Conservation (phyloP, 2,797 vertebrate genomes). For the Rhincodon typus region DNA sequence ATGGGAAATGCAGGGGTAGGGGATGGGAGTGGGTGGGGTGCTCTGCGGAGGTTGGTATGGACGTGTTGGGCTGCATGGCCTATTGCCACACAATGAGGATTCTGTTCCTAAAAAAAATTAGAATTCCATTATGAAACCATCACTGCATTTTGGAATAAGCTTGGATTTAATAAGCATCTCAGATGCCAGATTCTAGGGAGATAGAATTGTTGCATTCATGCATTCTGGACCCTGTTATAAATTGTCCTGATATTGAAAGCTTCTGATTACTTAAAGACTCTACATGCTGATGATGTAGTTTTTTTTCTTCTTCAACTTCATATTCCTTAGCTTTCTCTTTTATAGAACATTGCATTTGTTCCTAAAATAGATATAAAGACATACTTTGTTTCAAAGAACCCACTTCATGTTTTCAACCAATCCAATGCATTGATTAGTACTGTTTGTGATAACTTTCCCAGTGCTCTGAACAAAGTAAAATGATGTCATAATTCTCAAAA, state of each 20-base stretch:
- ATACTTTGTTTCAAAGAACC: neutral
- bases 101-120: neutral
- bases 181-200: neutral
- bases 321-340: neutral
- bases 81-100: no score
- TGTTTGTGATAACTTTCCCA: neutral
- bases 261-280: neutral
- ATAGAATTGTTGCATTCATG: neutral
- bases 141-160: neutral
- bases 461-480: neutral
- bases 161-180: neutral
- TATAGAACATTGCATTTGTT: neutral
- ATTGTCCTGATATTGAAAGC: neutral
- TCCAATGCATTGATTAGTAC: neutral
- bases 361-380: neutral
- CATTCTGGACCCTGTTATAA: neutral
- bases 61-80: no score
- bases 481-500: conserved; percentile 1
- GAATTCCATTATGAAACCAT: neutral
- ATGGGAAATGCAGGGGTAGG: no score
- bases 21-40: no score
- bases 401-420: neutral
- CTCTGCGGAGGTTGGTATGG: no score
- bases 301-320: neutral
- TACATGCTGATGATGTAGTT: neutral